Percentiles rank a stretch among this genome's conserved stretches.
Conservation (phyloP, 2,113 vertebrate species). For the Todiramphus chloris region DNA sequence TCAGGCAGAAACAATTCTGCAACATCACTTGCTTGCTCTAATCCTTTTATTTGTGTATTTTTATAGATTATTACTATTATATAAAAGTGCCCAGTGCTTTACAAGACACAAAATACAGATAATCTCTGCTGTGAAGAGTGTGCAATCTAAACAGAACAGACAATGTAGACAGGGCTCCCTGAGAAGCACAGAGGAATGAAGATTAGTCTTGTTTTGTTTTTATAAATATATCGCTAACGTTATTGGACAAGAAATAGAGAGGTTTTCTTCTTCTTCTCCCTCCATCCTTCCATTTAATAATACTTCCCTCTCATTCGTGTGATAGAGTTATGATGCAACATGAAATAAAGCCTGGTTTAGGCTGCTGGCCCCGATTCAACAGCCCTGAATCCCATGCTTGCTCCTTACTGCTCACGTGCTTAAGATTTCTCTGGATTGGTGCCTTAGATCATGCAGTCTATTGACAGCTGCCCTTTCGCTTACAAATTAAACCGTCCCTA, state of each 20-base stretch:
- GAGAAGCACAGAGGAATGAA: conserved; percentile 7
- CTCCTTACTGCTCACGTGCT: background rate
- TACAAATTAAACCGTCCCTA: conserved; percentile 59
- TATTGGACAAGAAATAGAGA: conserved; percentile 15
- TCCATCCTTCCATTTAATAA: background rate
- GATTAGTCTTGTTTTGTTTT: background rate
- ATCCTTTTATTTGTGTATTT: conserved; percentile 11
- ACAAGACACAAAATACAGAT: conserved; percentile 16
- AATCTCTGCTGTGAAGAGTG: background rate
- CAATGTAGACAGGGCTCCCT: background rate
- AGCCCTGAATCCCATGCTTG: background rate
- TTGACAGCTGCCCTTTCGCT: conserved; percentile 66
- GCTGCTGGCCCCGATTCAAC: conserved; percentile 19
- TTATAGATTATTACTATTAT: conserved; percentile 6
- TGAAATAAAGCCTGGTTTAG: conserved; percentile 36
- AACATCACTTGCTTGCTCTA: background rate
- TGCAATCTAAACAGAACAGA: conserved; percentile 28
- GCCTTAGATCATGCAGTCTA: conserved; percentile 35
- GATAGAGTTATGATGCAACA: background rate
- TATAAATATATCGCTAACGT: conserved; percentile 23
- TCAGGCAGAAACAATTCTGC: background rate
- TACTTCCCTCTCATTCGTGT: background rate
- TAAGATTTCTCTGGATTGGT: conserved; percentile 17
- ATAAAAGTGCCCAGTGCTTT: conserved; percentile 7
- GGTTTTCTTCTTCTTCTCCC: background rate